Evolutionary conservation across 1,140 invertebrate genomes (phyloP).

Genomic region (Chrysomallon squamiferum): DNA sequence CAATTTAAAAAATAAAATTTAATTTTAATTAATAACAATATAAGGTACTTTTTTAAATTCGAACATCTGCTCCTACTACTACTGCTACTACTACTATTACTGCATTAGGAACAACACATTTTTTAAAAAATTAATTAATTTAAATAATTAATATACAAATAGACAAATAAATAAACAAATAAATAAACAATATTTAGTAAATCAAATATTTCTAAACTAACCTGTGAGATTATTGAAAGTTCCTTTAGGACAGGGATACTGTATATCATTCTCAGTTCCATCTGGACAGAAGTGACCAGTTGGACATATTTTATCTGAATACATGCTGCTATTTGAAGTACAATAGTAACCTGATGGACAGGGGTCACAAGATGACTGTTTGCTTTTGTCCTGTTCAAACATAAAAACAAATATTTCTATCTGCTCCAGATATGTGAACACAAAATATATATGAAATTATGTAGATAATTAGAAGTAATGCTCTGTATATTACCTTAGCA

Average conservation of each 20-base stretch:
- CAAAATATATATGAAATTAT: neutral
- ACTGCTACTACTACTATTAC: too few species aligned
- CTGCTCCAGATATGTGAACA: neutral
- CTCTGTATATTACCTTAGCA: too few species aligned
- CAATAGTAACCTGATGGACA: constrained; percentile 59
- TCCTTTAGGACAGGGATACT: constrained; percentile 48
- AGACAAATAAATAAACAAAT: too few species aligned
- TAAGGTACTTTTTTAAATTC: too few species aligned
- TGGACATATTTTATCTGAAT: constrained; percentile 51
- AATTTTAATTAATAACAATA: too few species aligned
- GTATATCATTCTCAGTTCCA: constrained; percentile 41
- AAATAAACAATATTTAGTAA: too few species aligned
- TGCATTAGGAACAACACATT: too few species aligned
- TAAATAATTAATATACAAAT: too few species aligned
- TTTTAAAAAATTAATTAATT: too few species aligned
- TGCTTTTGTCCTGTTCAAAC: constrained; percentile 41
- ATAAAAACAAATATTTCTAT: neutral
- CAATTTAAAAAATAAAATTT: too few species aligned
- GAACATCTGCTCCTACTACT: too few species aligned
- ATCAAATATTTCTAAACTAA: constrained; percentile 17
- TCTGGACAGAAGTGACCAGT: constrained; percentile 54
- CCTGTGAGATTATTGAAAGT: constrained; percentile 58
- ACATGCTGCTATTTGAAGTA: constrained; percentile 49
- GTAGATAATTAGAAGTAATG: too few species aligned
- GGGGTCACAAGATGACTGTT: constrained; percentile 39